These are phyloP conservation scores for Cathartes aura DNA, from an alignment of 2,113 vertebrate species.

Conservation along the genomic window DNA sequence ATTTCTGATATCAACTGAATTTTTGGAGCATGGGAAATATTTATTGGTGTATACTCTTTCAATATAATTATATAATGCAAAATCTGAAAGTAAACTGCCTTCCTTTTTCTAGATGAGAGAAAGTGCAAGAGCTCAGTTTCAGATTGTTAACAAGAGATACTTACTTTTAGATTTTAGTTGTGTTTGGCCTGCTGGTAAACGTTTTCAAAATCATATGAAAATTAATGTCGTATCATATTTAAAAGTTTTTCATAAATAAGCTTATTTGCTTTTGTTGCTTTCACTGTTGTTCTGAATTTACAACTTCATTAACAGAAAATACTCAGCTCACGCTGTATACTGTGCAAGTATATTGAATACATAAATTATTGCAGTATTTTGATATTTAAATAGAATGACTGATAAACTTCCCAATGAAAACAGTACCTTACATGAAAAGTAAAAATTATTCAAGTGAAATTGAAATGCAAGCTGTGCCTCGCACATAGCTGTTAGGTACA, in stretches of 20 bases:
- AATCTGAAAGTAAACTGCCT: not conserved
- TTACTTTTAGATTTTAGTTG: not conserved
- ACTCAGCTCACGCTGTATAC: fast-evolving
- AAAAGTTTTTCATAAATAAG: not conserved
- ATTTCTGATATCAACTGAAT: not conserved
- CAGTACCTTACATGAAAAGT: not conserved
- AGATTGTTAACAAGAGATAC: not conserved
- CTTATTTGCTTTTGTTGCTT: not conserved
- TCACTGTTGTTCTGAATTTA: not conserved
- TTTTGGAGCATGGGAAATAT: not conserved
- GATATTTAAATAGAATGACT: not conserved
- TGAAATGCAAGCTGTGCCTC: not conserved
- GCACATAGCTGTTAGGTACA: not conserved
- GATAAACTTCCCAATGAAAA: not conserved
- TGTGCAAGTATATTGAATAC: not conserved
- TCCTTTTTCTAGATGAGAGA: not conserved
- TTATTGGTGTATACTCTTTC: not conserved
- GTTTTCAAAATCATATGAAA: not conserved
- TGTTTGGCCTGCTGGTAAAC: not conserved
- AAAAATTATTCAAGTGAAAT: not conserved
- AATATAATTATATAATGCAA: not conserved
- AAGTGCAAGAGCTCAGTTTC: not conserved
- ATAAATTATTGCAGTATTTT: not conserved
- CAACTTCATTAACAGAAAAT: not conserved
- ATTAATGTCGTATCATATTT: not conserved